These are phyloP conservation scores for Apodemus speciosus DNA, from an alignment of 2,113 vertebrate species.

Conservation along the genomic window DNA sequence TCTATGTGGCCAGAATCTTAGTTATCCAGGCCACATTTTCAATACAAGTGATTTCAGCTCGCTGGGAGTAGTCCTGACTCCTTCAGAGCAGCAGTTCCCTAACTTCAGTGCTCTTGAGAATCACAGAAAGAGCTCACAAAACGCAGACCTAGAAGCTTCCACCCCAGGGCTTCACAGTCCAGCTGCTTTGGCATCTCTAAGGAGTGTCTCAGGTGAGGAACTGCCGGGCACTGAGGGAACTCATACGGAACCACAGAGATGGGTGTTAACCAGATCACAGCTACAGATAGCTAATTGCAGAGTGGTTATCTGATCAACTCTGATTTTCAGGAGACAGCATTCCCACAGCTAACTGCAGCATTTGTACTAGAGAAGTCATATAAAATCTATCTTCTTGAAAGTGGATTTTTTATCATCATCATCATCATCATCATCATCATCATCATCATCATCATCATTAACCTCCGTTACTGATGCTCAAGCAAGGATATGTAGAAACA, in stretches of 20 bases:
- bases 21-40: not conserved
- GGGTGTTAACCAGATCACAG: not conserved
- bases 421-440: not conserved
- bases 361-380: not conserved
- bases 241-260: not conserved
- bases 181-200: not conserved
- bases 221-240: not conserved
- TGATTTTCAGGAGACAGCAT: not conserved
- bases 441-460: not conserved
- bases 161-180: not conserved
- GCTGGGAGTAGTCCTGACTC: not conserved
- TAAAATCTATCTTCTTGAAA: slow-evolving; percentile 2
- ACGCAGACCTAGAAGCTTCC: not conserved
- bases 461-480: not conserved
- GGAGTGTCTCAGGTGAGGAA: not conserved
- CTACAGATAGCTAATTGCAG: not conserved
- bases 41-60: not conserved
- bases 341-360: not conserved
- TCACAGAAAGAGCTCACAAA: not conserved
- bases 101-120: not conserved
- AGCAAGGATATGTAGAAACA: not conserved
- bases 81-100: not conserved
- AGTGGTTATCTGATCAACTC: not conserved
- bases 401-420: not conserved
- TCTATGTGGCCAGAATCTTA: not conserved